These are phyloP conservation scores for Centruroides vittatus DNA, from an alignment of 1,140 invertebrate species.

Conservation along the genomic window DNA sequence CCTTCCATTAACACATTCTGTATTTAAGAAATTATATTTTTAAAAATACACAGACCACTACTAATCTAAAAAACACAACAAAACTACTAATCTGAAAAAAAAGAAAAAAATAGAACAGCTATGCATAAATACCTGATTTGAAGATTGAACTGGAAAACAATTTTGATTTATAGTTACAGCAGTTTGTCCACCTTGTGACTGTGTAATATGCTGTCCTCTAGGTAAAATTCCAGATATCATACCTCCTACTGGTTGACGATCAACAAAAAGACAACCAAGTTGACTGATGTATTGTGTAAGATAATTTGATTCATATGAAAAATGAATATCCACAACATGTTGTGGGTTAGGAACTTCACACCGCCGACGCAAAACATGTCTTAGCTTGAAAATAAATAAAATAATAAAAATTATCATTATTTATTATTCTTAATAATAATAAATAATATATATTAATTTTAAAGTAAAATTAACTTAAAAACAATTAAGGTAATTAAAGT, in stretches of 20 bases:
- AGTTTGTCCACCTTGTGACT: neutral
- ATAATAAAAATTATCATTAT: neutral
- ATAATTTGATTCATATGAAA: conserved; percentile 21
- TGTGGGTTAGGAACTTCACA: conserved; percentile 26
- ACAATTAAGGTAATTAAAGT: too few relatives aligned
- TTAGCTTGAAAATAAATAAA: conserved; percentile 18
- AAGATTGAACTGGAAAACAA: neutral
- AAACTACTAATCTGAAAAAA: too few relatives aligned
- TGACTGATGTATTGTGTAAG: conserved; percentile 20
- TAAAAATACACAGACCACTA: too few relatives aligned
- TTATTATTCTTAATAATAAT: neutral
- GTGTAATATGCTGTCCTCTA: neutral
- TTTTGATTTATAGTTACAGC: neutral
- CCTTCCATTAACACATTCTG: too few relatives aligned
- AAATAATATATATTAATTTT: neutral
- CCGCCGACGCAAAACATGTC: conserved; percentile 26
- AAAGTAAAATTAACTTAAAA: too few relatives aligned
- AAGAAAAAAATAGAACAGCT: too few relatives aligned
- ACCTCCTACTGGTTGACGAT: conserved; percentile 12
- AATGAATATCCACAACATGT: conserved; percentile 24
- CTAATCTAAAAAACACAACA: too few relatives aligned
- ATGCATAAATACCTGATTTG: too few relatives aligned
- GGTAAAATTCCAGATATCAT: conserved; percentile 6
- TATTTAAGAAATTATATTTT: too few relatives aligned
- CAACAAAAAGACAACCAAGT: conserved; percentile 23